Evolutionary conservation across 2,797 vertebrate species (phyloP), one percentile per base, ranked within the genome.

Genomic region (Ceryle rudis): DNA sequence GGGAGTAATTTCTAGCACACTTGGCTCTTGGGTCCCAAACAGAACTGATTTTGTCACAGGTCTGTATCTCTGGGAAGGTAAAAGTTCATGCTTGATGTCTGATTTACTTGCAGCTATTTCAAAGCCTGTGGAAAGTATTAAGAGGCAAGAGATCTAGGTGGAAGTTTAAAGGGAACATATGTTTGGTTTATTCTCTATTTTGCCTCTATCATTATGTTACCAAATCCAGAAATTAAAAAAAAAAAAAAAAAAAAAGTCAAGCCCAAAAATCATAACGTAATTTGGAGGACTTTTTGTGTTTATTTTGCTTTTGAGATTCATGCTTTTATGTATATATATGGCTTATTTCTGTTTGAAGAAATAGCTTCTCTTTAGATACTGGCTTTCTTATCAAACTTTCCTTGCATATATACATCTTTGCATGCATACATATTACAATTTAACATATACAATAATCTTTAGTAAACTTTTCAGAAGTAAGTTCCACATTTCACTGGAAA

Each of bases 31-130:
- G 42, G 75, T 90, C 20, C 35, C 46, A 87, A 86, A 74, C 18
- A 60, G 72, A 93, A 74, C 75, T 72, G 69, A 61, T 39, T 82
- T 84, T 91, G 86, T 75, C 44, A 55, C 35, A 75, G 23, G 69
- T 61, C 35, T 90, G 18, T 81, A 57, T 86, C 49, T 95, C 57
- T 83, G 49, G 31, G 41, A 94, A 94, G 25, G 28, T 81, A 93
- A 93, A 94, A 71, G 52, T 85, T 92, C 78, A 16, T 49, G 46
- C 69, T 78, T 93, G 51, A 60, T 80, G 62, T 85, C 41, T 95
- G 72, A 74, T 84, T 93, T 93, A 49, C 35, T 78, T 89, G 84
- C 58, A 96, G 41, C 13, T 14, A 74, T 91, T 94, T 91, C 64
- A 89, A 92, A 95, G 60, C 15, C 14, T 33, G 5, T 51, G 26